phyloP scores from a whole-genome alignment of 1,140 invertebrate species.

The Delia radicum region DNA sequence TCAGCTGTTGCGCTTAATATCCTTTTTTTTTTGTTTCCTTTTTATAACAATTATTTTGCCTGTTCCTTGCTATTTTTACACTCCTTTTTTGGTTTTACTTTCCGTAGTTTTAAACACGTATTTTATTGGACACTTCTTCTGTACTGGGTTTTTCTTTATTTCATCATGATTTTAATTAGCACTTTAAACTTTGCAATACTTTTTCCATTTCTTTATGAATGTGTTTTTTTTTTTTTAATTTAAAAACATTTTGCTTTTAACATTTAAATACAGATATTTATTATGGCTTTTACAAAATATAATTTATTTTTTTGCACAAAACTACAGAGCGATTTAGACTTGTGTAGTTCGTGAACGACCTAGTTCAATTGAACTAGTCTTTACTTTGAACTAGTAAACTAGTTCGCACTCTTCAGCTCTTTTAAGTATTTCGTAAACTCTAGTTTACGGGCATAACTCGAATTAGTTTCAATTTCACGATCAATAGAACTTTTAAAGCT shows the following conservation, averaged over 20 bases:
- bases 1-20: constrained; percentile 29
- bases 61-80: background rate
- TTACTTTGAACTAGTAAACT: no score
- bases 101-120: background rate
- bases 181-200: background rate
- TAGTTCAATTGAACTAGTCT: no score
- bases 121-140: background rate
- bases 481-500: no score
- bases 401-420: no score
- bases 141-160: background rate
- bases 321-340: background rate
- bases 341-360: no score
- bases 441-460: no score
- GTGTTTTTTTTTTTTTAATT: no score
- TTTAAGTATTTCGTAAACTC: no score
- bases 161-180: background rate
- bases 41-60: background rate
- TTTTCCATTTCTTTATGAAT: background rate
- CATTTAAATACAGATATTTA: no score
- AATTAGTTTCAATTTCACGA: no score
- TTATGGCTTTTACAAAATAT: no score
- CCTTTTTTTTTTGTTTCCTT: background rate
- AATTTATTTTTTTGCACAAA: background rate
- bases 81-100: background rate
- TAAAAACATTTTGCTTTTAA: no score